A percentile compares a stretch with the other conserved stretches of the same genome.
phyloP scores from a whole-genome alignment of 2,113 vertebrate genomes.

The Passer montanus region DNA sequence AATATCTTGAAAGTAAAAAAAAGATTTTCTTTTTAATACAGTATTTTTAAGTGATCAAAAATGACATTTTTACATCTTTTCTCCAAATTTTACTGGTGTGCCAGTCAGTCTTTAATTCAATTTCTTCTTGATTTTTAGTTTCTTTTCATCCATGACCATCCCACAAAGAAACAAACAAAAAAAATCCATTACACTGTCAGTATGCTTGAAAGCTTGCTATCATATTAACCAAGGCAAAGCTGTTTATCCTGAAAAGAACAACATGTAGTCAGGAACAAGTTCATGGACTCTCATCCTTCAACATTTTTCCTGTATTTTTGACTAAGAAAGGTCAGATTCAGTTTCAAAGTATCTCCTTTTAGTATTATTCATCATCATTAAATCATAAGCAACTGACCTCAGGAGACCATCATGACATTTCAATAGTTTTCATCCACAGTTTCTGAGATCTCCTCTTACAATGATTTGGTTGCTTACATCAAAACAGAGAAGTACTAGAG shows the following conservation, averaged over 20 bases:
- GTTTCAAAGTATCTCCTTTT: background rate
- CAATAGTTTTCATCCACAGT: background rate
- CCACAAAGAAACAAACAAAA: background rate
- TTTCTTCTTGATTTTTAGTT: background rate
- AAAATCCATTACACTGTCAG: background rate
- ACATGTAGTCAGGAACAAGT: background rate
- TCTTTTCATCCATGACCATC: background rate
- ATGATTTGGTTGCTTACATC: background rate
- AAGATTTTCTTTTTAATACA: background rate
- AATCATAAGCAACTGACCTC: background rate
- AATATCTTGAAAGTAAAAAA: background rate
- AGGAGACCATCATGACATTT: background rate
- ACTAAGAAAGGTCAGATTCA: background rate
- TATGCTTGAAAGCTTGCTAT: background rate
- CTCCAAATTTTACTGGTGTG: background rate
- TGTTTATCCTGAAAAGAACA: background rate
- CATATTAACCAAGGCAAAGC: background rate
- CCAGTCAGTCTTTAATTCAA: background rate
- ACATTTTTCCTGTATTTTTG: background rate
- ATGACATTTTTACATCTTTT: fast-evolving
- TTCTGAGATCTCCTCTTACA: background rate
- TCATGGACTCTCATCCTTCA: background rate
- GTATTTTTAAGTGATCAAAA: background rate
- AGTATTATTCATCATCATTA: background rate
- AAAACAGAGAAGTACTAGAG: background rate